phyloP scores from a whole-genome alignment of 2,797 vertebrate genomes.

The Nyctibius grandis region DNA sequence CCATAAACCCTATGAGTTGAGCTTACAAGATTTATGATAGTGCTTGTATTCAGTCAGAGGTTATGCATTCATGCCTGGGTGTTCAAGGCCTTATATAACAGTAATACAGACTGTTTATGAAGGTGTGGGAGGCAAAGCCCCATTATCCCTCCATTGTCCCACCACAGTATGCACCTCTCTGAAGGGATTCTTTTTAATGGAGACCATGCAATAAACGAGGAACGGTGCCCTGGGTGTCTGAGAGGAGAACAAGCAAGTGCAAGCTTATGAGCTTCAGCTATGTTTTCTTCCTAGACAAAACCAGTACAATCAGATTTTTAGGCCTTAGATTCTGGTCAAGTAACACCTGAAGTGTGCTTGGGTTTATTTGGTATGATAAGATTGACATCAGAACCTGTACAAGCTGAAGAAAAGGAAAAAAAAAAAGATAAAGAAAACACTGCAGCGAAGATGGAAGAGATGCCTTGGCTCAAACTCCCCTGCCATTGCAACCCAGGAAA shows the following conservation, averaged over 20 bases:
- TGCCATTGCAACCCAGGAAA: not conserved
- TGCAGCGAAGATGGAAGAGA: not conserved
- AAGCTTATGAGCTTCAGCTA: not conserved
- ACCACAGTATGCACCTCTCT: not conserved
- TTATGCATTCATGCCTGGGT: not conserved
- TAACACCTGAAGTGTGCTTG: not conserved
- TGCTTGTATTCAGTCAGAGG: not conserved
- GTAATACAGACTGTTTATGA: not conserved
- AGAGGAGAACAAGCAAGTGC: not conserved
- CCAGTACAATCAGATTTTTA: not conserved
- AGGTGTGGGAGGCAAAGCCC: not conserved
- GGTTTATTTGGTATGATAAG: not conserved
- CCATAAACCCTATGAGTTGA: not conserved
- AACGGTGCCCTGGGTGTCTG: not conserved
- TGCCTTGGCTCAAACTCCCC: not conserved
- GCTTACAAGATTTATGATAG: not conserved
- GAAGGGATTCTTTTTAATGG: not conserved
- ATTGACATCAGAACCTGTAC: not conserved
- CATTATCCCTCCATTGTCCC: not conserved
- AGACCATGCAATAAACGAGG: not conserved
- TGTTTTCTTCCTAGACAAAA: not conserved
- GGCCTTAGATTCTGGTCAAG: not conserved
- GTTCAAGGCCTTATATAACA: not conserved
- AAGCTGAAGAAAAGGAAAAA: not conserved
- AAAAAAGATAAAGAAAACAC: rapidly evolving